Conservation (phyloP, 2,888 invertebrate genomes). For the Sarcophaga rosellei region DNA sequence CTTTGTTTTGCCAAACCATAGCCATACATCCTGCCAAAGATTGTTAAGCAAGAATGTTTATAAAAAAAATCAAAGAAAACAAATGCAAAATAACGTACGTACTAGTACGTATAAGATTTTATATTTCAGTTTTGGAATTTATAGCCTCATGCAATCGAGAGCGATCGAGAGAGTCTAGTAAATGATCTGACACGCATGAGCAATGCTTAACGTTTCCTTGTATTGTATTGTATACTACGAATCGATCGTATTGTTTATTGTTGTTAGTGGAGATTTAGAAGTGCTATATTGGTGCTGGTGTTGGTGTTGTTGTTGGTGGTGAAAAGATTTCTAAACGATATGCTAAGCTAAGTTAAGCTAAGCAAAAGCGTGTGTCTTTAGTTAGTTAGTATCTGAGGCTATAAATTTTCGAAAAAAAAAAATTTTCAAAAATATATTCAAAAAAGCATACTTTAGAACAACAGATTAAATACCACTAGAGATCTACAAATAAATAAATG, state of each 20-base stretch:
- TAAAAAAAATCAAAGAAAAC: background rate
- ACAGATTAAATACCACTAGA: conserved; percentile 23
- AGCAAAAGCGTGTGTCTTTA: background rate
- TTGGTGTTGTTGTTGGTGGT: background rate
- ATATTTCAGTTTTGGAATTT: conserved; percentile 50
- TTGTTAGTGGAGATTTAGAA: conserved; percentile 12
- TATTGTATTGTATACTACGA: conserved; percentile 13
- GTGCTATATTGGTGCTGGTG: background rate
- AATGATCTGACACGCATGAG: conserved; percentile 67
- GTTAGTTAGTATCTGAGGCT: conserved; percentile 47
- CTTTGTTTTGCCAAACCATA: conserved; percentile 49
- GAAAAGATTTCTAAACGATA: conserved; percentile 42
- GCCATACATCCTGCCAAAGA: conserved; percentile 56
- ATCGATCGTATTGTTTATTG: conserved; percentile 8
- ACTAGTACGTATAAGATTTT: too few relatives aligned
- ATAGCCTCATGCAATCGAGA: conserved; percentile 67
- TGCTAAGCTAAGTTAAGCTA: background rate
- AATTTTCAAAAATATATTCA: conserved; percentile 10
- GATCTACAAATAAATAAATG: conserved; percentile 7
- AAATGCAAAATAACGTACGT: too few relatives aligned
- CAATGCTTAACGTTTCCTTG: conserved; percentile 36
- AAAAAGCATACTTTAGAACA: conserved; percentile 29
- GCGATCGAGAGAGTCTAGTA: conserved; percentile 61
- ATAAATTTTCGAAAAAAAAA: conserved; percentile 54
- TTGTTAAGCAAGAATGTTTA: background rate